phyloP scores from a whole-genome alignment of 2,113 vertebrate species.

The Dicentrarchus labrax region DNA sequence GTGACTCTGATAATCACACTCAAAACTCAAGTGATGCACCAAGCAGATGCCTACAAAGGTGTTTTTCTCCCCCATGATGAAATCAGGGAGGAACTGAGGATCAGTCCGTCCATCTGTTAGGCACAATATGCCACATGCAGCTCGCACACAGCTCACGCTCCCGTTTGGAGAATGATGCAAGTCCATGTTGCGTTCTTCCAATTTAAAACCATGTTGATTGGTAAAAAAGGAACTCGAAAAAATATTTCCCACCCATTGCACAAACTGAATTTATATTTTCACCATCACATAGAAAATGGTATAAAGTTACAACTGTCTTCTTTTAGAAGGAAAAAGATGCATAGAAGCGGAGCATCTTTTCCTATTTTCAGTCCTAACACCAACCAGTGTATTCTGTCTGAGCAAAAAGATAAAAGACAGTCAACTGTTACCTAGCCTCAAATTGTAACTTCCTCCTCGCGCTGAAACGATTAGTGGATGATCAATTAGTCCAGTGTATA shows the following conservation, averaged over 20 bases:
- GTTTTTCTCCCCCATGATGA: constrained; percentile 52
- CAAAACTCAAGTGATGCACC: constrained; percentile 17
- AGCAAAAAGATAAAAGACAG: no score
- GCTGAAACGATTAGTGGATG: neutral
- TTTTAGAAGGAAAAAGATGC: neutral
- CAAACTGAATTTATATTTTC: no score
- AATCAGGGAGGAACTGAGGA: constrained; percentile 41
- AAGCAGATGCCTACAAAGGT: constrained; percentile 72
- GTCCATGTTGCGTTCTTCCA: constrained; percentile 23
- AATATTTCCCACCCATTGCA: no score
- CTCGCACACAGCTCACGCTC: neutral
- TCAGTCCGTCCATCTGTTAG: constrained; percentile 64
- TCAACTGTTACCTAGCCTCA: neutral
- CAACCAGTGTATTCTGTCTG: neutral
- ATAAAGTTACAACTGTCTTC: neutral
- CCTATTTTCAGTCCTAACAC: neutral
- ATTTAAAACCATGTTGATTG: constrained; percentile 29
- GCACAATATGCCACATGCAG: constrained; percentile 26
- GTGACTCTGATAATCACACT: constrained; percentile 49
- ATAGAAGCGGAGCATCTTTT: neutral
- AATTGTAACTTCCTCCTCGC: neutral
- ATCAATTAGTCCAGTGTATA: neutral
- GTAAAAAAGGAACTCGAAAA: neutral
- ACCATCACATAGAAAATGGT: neutral
- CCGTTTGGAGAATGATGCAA: constrained; percentile 33